A percentile compares a stretch with the other conserved stretches of the same genome.
Evolutionary conservation across 2,888 invertebrate species (phyloP).

Genomic region (Apeira syringaria): DNA sequence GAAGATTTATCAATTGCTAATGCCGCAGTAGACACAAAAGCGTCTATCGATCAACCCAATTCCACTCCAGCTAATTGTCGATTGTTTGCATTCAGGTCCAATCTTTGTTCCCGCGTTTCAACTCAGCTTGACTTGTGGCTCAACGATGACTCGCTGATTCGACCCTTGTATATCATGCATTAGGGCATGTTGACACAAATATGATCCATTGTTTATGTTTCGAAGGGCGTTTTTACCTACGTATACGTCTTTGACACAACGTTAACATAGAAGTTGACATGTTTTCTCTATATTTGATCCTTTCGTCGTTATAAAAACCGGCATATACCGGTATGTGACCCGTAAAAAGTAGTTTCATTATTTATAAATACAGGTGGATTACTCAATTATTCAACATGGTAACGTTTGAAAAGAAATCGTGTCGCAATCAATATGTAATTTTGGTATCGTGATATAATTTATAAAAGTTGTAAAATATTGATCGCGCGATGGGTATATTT

Average conservation of each 20-base stretch:
- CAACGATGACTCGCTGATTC: constrained; percentile 46
- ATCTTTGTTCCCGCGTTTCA: constrained; percentile 49
- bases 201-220: constrained; percentile 32
- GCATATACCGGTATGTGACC: too few species aligned
- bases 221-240: constrained; percentile 11
- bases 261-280: too few species aligned
- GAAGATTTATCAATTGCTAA: constrained; percentile 33
- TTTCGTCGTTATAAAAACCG: too few species aligned
- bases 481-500: too few species aligned
- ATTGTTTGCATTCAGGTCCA: constrained; percentile 54
- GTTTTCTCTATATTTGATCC: too few species aligned
- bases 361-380: too few species aligned
- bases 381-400: too few species aligned
- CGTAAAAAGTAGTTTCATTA: too few species aligned
- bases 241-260: constrained; percentile 18
- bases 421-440: too few species aligned
- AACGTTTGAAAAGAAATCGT: too few species aligned
- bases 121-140: constrained; percentile 24
- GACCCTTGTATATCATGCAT: constrained; percentile 48
- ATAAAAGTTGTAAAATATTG: too few species aligned
- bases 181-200: constrained; percentile 42
- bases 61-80: constrained; percentile 64
- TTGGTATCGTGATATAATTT: too few species aligned
- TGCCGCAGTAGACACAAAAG: constrained; percentile 52
- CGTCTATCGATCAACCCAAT: constrained; percentile 60